A percentile compares a stretch with the other conserved stretches of the same genome.
These are phyloP conservation scores for Clarias gariepinus DNA, from an alignment of 2,113 vertebrate genomes.

Conservation along the genomic window DNA sequence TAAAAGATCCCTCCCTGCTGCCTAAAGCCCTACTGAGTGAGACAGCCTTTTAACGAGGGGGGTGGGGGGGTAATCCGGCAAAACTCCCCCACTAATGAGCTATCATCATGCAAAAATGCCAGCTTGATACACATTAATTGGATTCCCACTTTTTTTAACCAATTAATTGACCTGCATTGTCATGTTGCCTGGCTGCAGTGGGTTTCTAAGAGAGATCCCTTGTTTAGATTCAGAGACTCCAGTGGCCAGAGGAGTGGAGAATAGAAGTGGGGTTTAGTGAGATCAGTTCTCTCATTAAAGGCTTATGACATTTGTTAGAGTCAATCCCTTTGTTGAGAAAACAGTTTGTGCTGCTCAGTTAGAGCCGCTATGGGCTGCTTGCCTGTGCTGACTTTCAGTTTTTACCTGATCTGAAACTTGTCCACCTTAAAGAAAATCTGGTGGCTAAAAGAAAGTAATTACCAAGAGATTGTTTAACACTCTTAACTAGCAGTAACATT, in stretches of 20 bases:
- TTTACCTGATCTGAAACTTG: slow-evolving; percentile 37
- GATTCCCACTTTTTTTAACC: slow-evolving; percentile 80
- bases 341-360: slow-evolving; percentile 87
- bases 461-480: slow-evolving; percentile 72
- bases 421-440: slow-evolving; percentile 67
- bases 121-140: slow-evolving; percentile 89
- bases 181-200: slow-evolving; percentile 71
- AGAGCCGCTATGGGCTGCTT: slow-evolving; percentile 72
- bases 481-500: slow-evolving; percentile 59
- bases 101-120: slow-evolving; percentile 84
- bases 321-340: slow-evolving; percentile 86
- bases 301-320: slow-evolving; percentile 90
- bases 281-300: slow-evolving; percentile 92
- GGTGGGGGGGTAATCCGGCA: slow-evolving; percentile 62
- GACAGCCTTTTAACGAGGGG: slow-evolving; percentile 85
- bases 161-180: slow-evolving; percentile 84
- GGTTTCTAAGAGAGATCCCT: slow-evolving; percentile 73
- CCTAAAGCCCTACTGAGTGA: slow-evolving; percentile 72
- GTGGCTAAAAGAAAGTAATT: slow-evolving; percentile 68
- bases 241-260: slow-evolving; percentile 74
- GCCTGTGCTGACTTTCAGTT: slow-evolving; percentile 34
- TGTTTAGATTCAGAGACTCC: slow-evolving; percentile 74
- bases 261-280: slow-evolving; percentile 78
- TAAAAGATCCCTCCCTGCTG: slow-evolving; percentile 74
- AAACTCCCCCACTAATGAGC: slow-evolving; percentile 80